Evolutionary conservation across 2,888 invertebrate genomes (phyloP).

Genomic region (Drosophila affinis): DNA sequence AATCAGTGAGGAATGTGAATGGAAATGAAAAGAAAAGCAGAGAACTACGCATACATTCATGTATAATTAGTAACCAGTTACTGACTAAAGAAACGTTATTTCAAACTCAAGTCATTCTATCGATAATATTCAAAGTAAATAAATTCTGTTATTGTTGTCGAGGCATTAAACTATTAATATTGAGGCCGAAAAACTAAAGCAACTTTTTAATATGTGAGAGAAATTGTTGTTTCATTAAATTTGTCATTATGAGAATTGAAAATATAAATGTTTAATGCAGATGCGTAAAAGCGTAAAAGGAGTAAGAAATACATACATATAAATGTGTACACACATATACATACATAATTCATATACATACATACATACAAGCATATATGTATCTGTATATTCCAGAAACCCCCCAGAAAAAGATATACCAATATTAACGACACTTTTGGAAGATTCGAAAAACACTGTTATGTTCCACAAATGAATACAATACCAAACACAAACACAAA

Average conservation of each 20-base stretch:
- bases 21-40: neutral
- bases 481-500: constrained; percentile 31
- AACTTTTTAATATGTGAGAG: constrained; percentile 62
- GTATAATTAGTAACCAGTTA: constrained; percentile 36
- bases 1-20: neutral
- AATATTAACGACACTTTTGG: constrained; percentile 47
- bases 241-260: constrained; percentile 62
- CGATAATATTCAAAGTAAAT: constrained; percentile 41
- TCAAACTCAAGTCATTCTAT: constrained; percentile 41
- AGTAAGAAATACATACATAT: constrained; percentile 49
- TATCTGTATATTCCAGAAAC: constrained; percentile 47
- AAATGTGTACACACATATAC: constrained; percentile 43
- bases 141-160: constrained; percentile 74
- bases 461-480: constrained; percentile 29
- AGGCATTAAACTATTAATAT: constrained; percentile 41
- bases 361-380: constrained; percentile 18
- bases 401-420: constrained; percentile 19
- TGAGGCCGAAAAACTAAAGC: constrained; percentile 28
- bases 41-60: constrained; percentile 63
- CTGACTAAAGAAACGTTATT: constrained; percentile 47
- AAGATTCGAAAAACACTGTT: constrained; percentile 33
- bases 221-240: constrained; percentile 75
- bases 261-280: constrained; percentile 63
- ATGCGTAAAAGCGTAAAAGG: constrained; percentile 2
- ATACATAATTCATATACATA: constrained; percentile 40